phyloP scores from a whole-genome alignment of 1,140 invertebrate species.

The Drosophila tani region DNA sequence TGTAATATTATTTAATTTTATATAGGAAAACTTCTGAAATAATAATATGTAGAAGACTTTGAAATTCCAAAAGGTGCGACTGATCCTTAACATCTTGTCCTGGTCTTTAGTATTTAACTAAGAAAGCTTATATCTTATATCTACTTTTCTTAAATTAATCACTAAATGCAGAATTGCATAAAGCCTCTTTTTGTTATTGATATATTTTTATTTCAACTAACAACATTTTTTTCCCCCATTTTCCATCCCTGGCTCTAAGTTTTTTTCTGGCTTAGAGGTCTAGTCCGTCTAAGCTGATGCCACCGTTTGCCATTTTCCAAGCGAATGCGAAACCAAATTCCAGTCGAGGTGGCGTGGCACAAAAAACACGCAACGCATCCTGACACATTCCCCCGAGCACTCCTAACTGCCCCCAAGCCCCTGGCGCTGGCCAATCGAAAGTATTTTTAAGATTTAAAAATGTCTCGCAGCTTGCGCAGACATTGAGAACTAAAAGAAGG shows the following conservation, averaged over 20 bases:
- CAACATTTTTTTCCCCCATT: too few species aligned
- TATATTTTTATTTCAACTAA: too few species aligned
- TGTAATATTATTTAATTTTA: too few species aligned
- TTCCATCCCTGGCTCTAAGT: constrained; percentile 9
- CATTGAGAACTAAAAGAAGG: constrained; percentile 33
- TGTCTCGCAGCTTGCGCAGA: constrained; percentile 45
- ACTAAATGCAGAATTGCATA: too few species aligned
- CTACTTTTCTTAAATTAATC: too few species aligned
- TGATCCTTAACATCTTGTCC: too few species aligned
- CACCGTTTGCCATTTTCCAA: constrained; percentile 65
- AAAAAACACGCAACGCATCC: constrained; percentile 75
- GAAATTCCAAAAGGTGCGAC: too few species aligned
- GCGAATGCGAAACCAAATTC: constrained; percentile 79
- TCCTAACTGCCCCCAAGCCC: background rate
- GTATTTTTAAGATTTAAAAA: constrained; percentile 73
- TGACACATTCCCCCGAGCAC: constrained; percentile 38
- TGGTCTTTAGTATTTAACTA: too few species aligned
- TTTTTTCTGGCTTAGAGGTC: constrained; percentile 15
- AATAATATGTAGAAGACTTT: too few species aligned
- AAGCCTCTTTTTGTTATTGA: too few species aligned
- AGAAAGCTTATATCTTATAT: too few species aligned
- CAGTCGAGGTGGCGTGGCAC: constrained; percentile 56
- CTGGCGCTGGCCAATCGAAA: constrained; percentile 34
- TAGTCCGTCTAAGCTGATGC: constrained; percentile 29
- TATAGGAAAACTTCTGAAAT: too few species aligned